These are phyloP conservation scores for Porites lutea DNA, from an alignment of 64 coral and sea anemone species.

Conservation along the genomic window DNA sequence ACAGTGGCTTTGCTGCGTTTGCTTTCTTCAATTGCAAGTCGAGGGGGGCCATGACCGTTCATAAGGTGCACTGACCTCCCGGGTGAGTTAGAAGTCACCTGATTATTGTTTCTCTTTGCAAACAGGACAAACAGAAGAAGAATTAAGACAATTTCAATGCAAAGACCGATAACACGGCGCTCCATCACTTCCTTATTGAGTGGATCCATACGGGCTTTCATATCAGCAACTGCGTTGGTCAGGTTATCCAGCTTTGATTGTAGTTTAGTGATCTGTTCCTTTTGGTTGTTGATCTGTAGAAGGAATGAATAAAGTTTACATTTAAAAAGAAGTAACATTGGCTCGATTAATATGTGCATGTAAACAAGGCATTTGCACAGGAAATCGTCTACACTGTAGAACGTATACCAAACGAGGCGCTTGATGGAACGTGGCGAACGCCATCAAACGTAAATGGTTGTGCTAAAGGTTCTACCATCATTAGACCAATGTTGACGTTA, in stretches of 20 bases:
- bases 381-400: too few species aligned
- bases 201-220: slow-evolving; percentile 62
- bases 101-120: slow-evolving; percentile 46
- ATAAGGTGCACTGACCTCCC: slow-evolving; percentile 13
- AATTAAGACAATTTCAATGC: slow-evolving; percentile 77
- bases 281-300: slow-evolving; percentile 74
- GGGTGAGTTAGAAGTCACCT: slow-evolving; percentile 11
- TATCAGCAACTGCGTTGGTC: slow-evolving; percentile 19
- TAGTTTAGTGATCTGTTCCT: slow-evolving; percentile 82
- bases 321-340: too few species aligned
- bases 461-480: neutral
- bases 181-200: slow-evolving; percentile 86
- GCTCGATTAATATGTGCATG: too few species aligned
- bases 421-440: too few species aligned
- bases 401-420: too few species aligned
- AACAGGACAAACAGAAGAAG: slow-evolving; percentile 68
- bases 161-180: slow-evolving; percentile 84
- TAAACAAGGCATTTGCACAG: neutral
- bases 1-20: too few species aligned
- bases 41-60: neutral
- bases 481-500: too few species aligned
- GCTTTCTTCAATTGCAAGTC: too few species aligned
- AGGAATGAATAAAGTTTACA: neutral
- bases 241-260: slow-evolving; percentile 54
- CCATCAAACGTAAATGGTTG: neutral